phyloP scores from a whole-genome alignment of 2,797 vertebrate species.

The Chloroceryle amazona region DNA sequence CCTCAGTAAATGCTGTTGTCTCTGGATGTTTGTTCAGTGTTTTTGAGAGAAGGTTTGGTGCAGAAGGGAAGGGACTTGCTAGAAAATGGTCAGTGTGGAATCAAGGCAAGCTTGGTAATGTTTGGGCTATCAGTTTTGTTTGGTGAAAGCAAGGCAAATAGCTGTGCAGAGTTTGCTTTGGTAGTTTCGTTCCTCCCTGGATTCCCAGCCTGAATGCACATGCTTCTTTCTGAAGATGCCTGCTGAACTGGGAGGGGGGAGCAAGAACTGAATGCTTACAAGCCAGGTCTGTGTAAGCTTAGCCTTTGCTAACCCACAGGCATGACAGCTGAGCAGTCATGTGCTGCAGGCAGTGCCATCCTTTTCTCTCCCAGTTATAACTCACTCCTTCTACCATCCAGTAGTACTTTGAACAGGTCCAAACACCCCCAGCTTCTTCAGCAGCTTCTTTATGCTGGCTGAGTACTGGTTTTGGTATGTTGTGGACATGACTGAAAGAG shows the following conservation, averaged over 20 bases:
- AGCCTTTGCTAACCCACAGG: background rate
- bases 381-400: background rate
- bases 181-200: background rate
- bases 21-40: background rate
- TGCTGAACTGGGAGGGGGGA: background rate
- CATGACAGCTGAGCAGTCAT: background rate
- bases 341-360: background rate
- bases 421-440: background rate
- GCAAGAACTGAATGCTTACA: background rate
- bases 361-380: background rate
- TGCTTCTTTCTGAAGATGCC: background rate
- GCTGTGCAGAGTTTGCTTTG: background rate
- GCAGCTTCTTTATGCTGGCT: background rate
- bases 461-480: background rate
- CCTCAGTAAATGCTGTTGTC: background rate
- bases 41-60: background rate
- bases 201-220: background rate
- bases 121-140: background rate
- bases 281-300: background rate
- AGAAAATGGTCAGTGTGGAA: background rate
- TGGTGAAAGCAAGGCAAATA: constrained; percentile 7
- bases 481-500: background rate
- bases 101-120: background rate
- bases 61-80: background rate
- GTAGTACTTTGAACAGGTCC: background rate